A percentile compares a stretch with the other conserved stretches of the same genome.
Conservation (phyloP, 2,113 vertebrate genomes). For the Notiomystis cincta region DNA sequence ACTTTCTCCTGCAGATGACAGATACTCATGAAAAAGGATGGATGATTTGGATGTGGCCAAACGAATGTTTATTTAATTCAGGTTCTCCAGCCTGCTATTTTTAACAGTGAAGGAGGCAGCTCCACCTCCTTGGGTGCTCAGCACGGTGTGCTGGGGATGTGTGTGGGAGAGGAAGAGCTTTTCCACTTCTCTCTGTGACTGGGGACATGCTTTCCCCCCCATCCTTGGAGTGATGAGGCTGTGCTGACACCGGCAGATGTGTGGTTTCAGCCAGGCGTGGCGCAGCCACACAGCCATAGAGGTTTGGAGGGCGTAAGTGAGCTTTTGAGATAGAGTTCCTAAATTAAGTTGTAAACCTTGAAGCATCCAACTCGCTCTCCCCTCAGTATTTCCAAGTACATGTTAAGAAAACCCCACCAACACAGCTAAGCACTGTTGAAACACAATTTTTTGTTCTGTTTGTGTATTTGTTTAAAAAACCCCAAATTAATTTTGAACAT, state of each 20-base stretch:
- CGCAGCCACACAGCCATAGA: neutral
- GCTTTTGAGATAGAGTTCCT: neutral
- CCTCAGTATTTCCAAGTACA: neutral
- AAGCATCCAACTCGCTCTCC: neutral
- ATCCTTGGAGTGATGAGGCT: neutral
- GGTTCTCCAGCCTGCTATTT: neutral
- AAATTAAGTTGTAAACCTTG: neutral
- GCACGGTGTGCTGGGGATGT: rapidly evolving
- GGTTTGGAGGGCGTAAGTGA: neutral
- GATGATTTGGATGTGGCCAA: neutral
- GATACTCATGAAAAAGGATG: neutral
- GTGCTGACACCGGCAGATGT: neutral
- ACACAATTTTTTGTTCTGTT: neutral
- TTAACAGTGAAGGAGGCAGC: neutral
- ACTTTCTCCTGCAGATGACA: neutral
- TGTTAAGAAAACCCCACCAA: rapidly evolving
- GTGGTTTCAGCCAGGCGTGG: neutral
- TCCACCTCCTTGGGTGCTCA: neutral
- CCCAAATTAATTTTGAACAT: neutral
- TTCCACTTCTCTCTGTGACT: neutral
- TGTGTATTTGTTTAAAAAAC: neutral
- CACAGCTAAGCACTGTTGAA: neutral
- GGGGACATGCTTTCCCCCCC: neutral
- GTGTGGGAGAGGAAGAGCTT: neutral
- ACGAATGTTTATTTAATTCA: neutral